Evolutionary conservation across 1,140 invertebrate species (phyloP).

Genomic region (Saccostrea glomerata): DNA sequence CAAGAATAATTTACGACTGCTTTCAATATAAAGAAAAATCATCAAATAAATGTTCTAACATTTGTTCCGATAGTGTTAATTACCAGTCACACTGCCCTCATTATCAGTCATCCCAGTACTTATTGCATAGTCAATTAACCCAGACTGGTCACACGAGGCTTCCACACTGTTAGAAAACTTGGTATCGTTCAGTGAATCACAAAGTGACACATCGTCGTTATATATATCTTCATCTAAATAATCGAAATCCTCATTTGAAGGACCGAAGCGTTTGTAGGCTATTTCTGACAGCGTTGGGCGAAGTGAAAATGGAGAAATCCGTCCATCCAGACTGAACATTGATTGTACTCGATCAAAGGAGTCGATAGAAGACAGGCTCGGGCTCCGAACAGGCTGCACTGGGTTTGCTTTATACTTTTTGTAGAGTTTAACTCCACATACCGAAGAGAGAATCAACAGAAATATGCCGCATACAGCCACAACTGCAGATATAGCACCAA

Average conservation of each 20-base stretch:
- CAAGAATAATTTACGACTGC: too few relatives aligned
- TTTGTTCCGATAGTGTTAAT: too few relatives aligned
- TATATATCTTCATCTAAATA: background rate
- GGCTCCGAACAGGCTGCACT: background rate
- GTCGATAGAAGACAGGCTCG: background rate
- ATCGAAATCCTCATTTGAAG: background rate
- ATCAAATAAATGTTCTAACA: too few relatives aligned
- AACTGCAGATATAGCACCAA: background rate
- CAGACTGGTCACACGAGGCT: background rate
- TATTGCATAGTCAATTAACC: background rate
- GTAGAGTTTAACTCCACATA: conserved; percentile 7
- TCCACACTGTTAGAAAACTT: background rate
- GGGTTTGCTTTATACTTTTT: background rate
- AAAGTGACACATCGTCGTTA: background rate
- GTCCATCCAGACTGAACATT: conserved; percentile 9
- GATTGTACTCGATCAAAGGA: conserved; percentile 28
- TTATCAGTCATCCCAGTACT: too few relatives aligned
- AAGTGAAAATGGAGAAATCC: conserved; percentile 33
- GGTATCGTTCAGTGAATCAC: background rate
- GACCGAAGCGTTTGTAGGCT: conserved; percentile 7
- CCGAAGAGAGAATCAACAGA: background rate
- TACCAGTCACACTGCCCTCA: too few relatives aligned
- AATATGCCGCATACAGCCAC: background rate
- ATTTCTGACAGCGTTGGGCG: conserved; percentile 9
- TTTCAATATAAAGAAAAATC: too few relatives aligned